phyloP scores from a whole-genome alignment of 2,888 invertebrate species.

The Lycophotia porphyrea region DNA sequence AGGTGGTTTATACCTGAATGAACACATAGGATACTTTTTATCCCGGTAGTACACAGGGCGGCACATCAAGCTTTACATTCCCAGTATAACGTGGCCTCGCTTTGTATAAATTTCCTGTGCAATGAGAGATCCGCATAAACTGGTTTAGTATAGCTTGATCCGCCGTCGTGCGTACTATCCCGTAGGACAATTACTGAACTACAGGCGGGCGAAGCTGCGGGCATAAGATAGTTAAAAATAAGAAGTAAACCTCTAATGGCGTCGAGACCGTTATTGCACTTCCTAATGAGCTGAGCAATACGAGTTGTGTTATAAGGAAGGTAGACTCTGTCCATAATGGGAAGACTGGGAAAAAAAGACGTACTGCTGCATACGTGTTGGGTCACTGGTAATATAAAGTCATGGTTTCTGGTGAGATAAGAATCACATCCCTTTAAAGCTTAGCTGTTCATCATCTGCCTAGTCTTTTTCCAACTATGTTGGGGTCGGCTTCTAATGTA shows the following conservation, averaged over 20 bases:
- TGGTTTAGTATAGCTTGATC: too few species aligned
- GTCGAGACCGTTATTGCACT: conserved; percentile 5
- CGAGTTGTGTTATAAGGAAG: conserved; percentile 38
- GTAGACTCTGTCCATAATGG: conserved; percentile 25
- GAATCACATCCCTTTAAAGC: background rate
- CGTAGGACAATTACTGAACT: background rate
- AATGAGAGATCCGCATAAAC: too few species aligned
- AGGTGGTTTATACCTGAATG: background rate
- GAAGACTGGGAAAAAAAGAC: conserved; percentile 21
- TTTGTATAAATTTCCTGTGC: too few species aligned
- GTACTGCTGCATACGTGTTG: background rate
- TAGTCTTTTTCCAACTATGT: background rate
- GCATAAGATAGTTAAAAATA: background rate
- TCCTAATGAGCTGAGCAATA: conserved; percentile 39
- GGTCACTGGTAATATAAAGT: background rate
- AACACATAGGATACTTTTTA: background rate
- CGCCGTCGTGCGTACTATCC: too few species aligned
- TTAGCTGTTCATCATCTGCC: background rate
- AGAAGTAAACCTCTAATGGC: background rate
- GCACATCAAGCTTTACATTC: too few species aligned
- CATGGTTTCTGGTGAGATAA: too few species aligned
- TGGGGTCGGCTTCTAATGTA: background rate
- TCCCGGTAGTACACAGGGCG: background rate
- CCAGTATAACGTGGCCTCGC: too few species aligned
- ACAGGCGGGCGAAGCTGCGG: background rate